Conservation (phyloP, 2,113 vertebrate genomes). For the Spea multiplicata region DNA sequence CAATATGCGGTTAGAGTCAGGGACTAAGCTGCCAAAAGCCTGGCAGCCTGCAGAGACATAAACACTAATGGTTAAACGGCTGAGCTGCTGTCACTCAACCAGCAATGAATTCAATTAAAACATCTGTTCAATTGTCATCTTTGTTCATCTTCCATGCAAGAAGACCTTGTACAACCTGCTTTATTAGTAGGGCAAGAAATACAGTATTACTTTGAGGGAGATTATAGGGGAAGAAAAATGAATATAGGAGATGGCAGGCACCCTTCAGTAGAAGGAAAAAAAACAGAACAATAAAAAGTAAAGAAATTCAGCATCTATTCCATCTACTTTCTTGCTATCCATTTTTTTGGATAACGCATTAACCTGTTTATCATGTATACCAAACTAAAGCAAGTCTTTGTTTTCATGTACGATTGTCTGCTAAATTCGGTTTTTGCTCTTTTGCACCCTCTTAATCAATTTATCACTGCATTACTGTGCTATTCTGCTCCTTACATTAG, state of each 20-base stretch:
- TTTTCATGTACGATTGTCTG: too few species aligned
- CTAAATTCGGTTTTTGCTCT: too few species aligned
- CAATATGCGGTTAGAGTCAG: background rate
- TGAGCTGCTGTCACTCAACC: constrained; percentile 12
- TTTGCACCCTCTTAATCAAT: too few species aligned
- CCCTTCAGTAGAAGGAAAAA: too few species aligned
- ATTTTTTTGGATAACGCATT: too few species aligned
- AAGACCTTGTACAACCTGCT: background rate
- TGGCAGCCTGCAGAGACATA: constrained; percentile 1
- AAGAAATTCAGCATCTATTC: too few species aligned
- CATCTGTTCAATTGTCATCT: background rate
- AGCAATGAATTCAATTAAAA: constrained; percentile 6
- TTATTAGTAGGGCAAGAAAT: background rate
- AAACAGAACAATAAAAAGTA: too few species aligned
- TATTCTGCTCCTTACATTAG: background rate
- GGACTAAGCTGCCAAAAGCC: background rate
- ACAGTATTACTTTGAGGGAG: background rate
- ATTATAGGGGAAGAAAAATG: background rate
- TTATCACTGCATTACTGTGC: background rate
- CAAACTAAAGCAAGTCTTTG: too few species aligned
- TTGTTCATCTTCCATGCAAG: background rate
- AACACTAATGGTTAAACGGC: constrained; percentile 8
- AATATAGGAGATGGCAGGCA: background rate
- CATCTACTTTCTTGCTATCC: too few species aligned
- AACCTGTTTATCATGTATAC: too few species aligned